Percentiles rank a stretch among this genome's conserved stretches.
phyloP scores from a whole-genome alignment of 2,888 invertebrate genomes.

The Agriopis aurantiaria region DNA sequence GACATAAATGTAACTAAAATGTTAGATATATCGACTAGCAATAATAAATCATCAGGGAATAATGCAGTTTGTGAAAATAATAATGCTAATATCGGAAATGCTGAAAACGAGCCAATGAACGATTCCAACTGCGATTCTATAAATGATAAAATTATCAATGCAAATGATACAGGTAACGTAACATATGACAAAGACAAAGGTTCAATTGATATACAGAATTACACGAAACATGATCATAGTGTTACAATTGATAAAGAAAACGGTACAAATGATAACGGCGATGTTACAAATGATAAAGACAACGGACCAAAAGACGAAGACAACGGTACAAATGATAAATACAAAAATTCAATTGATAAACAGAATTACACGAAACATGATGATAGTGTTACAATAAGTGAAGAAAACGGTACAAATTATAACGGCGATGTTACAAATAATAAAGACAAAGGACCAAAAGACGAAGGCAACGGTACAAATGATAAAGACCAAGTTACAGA shows the following conservation, averaged over 20 bases:
- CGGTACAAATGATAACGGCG: neutral
- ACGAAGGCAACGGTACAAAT: neutral
- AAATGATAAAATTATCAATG: neutral
- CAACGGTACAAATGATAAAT: neutral
- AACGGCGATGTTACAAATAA: neutral
- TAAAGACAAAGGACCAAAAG: neutral
- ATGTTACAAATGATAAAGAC: neutral
- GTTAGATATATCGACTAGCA: neutral
- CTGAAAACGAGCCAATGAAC: neutral
- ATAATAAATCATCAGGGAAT: neutral
- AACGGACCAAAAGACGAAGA: neutral
- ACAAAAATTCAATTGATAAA: neutral
- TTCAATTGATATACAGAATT: neutral
- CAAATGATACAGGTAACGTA: neutral
- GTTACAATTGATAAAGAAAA: neutral
- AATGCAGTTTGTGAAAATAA: neutral
- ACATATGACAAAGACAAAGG: slow-evolving; percentile 8
- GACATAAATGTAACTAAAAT: neutral
- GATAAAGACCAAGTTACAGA: neutral
- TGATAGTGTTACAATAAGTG: neutral
- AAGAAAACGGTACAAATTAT: neutral
- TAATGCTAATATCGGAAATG: neutral
- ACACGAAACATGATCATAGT: neutral
- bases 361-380: neutral
- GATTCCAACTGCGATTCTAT: neutral